Evolutionary conservation across 2,888 invertebrate species (phyloP).

Genomic region (Drosophila prostipennis): DNA sequence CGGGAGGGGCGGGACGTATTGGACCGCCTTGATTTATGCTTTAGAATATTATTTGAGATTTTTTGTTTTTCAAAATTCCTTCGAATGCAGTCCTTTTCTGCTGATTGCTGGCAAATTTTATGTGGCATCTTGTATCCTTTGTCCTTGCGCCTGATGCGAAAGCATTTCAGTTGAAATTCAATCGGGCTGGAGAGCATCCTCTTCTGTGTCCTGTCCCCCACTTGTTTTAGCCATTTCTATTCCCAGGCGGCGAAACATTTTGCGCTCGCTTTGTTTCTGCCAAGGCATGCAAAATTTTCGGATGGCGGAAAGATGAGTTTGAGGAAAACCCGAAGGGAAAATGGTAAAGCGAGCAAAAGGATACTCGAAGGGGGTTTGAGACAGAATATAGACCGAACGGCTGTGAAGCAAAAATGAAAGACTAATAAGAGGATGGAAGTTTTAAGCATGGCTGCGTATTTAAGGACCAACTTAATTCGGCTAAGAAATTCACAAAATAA

Average conservation of each 20-base stretch:
- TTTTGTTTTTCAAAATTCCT: constrained; percentile 42
- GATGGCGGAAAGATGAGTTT: constrained; percentile 5
- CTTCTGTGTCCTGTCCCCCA: constrained; percentile 1
- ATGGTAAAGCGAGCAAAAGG: constrained; percentile 1
- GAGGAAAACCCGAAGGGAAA: constrained; percentile 8
- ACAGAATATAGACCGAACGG: background rate
- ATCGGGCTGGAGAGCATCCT: constrained; percentile 43
- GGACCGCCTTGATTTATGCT: constrained; percentile 67
- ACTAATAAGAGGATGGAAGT: background rate
- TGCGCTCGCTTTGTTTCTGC: constrained; percentile 66
- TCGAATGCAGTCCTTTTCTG: constrained; percentile 4
- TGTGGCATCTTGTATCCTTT: constrained; percentile 26
- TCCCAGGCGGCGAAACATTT: constrained; percentile 53
- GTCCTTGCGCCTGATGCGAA: constrained; percentile 21
- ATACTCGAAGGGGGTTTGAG: background rate
- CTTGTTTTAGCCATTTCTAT: constrained; percentile 11
- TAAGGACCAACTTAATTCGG: background rate
- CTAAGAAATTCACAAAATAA: background rate
- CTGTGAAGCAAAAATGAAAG: constrained; percentile 10
- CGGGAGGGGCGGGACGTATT: constrained; percentile 24
- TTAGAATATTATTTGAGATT: constrained; percentile 55
- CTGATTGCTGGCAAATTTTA: constrained; percentile 9
- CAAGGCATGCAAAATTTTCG: constrained; percentile 55
- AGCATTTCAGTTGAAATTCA: constrained; percentile 43
- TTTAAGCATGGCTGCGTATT: constrained; percentile 7